Percentiles rank a stretch among this genome's conserved stretches.
Evolutionary conservation across 1,140 invertebrate genomes (phyloP).

Genomic region (Pogonomyrmex barbatus): DNA sequence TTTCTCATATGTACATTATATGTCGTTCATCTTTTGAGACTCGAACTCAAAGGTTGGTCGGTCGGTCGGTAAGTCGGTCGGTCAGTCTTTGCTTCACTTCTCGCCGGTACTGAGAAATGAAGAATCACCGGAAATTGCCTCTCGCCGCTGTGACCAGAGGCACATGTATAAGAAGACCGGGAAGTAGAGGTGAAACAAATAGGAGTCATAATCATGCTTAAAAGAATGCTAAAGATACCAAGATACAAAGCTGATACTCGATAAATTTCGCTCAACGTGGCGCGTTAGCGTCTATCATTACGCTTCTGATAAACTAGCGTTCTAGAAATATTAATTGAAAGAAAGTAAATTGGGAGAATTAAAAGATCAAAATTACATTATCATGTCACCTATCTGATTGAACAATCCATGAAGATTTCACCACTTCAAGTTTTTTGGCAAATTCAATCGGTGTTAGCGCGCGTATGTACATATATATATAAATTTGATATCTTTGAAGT

Average conservation of each 20-base stretch:
- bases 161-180: not conserved
- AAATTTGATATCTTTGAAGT: too few species aligned
- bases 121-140: constrained; percentile 57
- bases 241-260: constrained; percentile 22
- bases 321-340: not conserved
- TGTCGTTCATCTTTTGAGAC: constrained; percentile 79
- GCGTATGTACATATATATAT: too few species aligned
- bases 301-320: not conserved
- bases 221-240: constrained; percentile 40
- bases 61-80: constrained; percentile 25
- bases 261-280: constrained; percentile 4
- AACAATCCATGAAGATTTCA: not conserved
- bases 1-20: constrained; percentile 73
- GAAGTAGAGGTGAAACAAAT: not conserved
- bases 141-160: not conserved
- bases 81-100: constrained; percentile 22
- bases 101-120: constrained; percentile 61
- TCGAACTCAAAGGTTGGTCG: constrained; percentile 77
- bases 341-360: not conserved
- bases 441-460: not conserved
- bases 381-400: not conserved
- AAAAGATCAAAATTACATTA: not conserved
- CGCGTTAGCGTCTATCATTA: constrained; percentile 25
- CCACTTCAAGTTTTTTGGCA: too few species aligned
- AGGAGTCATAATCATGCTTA: constrained; percentile 31